phyloP scores from a whole-genome alignment of 2,888 invertebrate species.

The Chrysolina oricalcia region DNA sequence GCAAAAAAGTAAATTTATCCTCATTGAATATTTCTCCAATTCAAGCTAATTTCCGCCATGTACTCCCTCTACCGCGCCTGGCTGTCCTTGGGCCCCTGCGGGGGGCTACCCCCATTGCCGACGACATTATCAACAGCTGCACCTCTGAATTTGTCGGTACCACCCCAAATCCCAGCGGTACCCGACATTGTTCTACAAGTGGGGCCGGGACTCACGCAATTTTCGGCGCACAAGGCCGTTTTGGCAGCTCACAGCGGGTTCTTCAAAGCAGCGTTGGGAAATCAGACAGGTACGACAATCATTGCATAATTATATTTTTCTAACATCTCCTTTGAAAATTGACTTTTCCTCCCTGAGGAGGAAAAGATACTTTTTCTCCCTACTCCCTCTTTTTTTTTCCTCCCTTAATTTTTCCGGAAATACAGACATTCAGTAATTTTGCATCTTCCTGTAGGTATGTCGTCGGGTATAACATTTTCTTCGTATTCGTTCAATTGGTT shows the following conservation, averaged over 20 bases:
- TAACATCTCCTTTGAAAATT: no score
- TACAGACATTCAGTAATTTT: no score
- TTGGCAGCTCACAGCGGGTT: constrained; percentile 82
- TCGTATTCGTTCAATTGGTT: no score
- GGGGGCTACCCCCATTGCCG: constrained; percentile 55
- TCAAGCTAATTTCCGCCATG: constrained; percentile 59
- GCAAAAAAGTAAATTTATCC: no score
- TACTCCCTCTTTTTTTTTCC: no score
- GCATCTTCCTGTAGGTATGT: no score
- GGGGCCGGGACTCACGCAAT: constrained; percentile 77
- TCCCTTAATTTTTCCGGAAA: no score
- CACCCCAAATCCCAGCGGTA: constrained; percentile 50
- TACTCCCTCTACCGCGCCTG: constrained; percentile 72
- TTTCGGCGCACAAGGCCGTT: constrained; percentile 80
- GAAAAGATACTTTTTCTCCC: no score
- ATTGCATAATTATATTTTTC: background rate
- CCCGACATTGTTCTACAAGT: constrained; percentile 80
- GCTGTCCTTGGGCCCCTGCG: constrained; percentile 68
- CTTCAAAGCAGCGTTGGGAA: constrained; percentile 77
- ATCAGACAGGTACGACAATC: constrained; percentile 62
- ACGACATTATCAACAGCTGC: constrained; percentile 50
- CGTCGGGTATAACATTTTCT: no score
- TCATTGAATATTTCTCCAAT: background rate
- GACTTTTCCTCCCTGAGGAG: no score
- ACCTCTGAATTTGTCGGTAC: constrained; percentile 60